Conservation (phyloP, 2,113 vertebrate genomes). For the Rhynchomys soricoides region DNA sequence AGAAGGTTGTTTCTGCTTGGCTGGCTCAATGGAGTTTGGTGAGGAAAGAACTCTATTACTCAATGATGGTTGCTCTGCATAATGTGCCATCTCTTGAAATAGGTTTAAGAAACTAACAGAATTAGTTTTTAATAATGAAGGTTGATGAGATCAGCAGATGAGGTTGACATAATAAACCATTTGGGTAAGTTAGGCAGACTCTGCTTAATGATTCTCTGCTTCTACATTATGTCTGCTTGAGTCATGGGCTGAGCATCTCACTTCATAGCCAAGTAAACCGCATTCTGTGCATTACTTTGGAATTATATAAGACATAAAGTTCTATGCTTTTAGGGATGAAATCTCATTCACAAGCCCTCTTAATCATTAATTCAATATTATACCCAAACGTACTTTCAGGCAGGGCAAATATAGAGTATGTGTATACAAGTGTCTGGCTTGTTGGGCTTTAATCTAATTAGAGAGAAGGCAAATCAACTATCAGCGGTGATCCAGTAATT, state of each 20-base stretch:
- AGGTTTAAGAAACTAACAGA: conserved; percentile 84
- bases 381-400: not conserved
- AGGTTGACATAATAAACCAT: conserved; percentile 71
- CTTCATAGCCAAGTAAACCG: conserved; percentile 37
- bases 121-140: conserved; percentile 84
- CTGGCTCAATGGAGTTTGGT: conserved; percentile 63
- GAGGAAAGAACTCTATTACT: conserved; percentile 75
- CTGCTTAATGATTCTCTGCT: conserved; percentile 64
- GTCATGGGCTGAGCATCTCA: conserved; percentile 28
- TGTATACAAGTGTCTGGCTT: not conserved
- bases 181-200: conserved; percentile 60
- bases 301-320: not conserved
- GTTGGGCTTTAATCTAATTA: not conserved
- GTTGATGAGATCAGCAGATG: conserved; percentile 75
- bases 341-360: not conserved
- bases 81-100: conserved; percentile 80
- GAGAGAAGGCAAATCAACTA: not conserved
- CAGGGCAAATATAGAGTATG: not conserved
- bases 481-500: not conserved
- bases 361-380: not conserved
- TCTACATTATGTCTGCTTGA: conserved; percentile 60
- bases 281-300: not conserved
- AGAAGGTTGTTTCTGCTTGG: conserved; percentile 77
- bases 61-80: conserved; percentile 65
- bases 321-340: not conserved